A percentile compares a stretch with the other conserved stretches of the same genome.
Evolutionary conservation across 2,888 invertebrate species (phyloP).

Genomic region (Neelides folsomi): DNA sequence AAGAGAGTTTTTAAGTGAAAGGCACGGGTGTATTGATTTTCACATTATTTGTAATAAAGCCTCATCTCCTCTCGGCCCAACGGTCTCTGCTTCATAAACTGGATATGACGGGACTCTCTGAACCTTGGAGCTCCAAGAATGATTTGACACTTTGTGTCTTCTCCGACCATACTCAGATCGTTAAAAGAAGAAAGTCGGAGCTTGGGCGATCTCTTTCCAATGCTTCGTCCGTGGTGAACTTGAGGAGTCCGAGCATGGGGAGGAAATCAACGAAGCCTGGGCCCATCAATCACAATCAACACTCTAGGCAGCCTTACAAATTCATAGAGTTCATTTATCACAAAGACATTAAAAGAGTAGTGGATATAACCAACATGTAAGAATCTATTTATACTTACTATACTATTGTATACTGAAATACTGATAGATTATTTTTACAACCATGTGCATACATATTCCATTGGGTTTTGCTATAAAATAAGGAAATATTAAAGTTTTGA

Average conservation of each 20-base stretch:
- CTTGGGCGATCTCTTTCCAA: not conserved
- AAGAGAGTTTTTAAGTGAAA: not conserved
- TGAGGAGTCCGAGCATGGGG: constrained; percentile 27
- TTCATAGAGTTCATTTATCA: constrained; percentile 80
- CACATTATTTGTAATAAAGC: constrained; percentile 41
- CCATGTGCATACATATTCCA: no score
- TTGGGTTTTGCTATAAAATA: no score
- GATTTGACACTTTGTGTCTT: constrained; percentile 28
- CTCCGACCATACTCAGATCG: constrained; percentile 29
- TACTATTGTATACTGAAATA: not conserved
- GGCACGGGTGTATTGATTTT: constrained; percentile 3
- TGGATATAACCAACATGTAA: constrained; percentile 76
- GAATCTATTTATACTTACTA: constrained; percentile 37
- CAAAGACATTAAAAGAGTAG: constrained; percentile 75
- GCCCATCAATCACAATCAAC: constrained; percentile 6
- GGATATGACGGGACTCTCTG: constrained; percentile 25
- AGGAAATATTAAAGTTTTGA: not conserved
- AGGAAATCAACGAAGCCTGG: constrained; percentile 27
- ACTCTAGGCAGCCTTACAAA: constrained; percentile 61
- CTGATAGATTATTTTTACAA: no score
- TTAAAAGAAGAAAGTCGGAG: constrained; percentile 16
- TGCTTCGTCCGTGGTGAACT: constrained; percentile 24
- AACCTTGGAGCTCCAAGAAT: constrained; percentile 25
- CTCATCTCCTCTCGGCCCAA: constrained; percentile 51
- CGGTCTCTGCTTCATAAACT: constrained; percentile 23